Evolutionary conservation across 2,797 vertebrate genomes (phyloP).

Genomic region (Alca torda): DNA sequence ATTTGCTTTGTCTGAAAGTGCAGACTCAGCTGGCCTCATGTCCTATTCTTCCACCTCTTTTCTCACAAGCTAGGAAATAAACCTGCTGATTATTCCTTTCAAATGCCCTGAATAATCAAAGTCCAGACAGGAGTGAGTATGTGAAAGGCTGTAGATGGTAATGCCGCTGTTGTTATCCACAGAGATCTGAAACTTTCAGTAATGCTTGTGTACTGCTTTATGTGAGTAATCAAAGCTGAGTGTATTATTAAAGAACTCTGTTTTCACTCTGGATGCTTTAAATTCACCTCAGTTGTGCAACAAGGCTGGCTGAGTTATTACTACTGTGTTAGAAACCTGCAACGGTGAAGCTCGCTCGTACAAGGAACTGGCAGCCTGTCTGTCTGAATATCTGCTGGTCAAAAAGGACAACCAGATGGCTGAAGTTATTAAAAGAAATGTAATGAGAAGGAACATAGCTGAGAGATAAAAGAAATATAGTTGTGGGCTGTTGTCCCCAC

Average conservation of each 20-base stretch:
- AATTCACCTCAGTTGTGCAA: neutral
- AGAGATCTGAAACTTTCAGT: neutral
- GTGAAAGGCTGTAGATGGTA: neutral
- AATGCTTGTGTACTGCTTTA: neutral
- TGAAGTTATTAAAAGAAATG: neutral
- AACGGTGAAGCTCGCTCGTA: neutral
- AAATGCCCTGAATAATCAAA: neutral
- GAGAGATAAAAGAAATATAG: neutral
- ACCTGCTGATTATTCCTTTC: neutral
- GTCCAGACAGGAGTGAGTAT: neutral
- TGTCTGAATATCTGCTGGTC: neutral
- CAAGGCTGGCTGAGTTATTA: neutral
- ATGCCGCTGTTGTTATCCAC: neutral
- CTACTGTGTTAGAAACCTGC: neutral
- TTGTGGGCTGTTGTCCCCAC: neutral
- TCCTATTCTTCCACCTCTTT: neutral
- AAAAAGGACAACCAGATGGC: neutral
- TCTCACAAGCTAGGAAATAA: neutral
- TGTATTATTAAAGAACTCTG: neutral
- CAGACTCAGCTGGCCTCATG: neutral
- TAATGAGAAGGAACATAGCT: neutral
- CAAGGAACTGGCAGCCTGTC: neutral
- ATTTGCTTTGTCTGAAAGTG: neutral
- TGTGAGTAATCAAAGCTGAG: slow-evolving; percentile 22
- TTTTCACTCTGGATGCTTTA: neutral